Conservation (phyloP, 2,888 invertebrate genomes). For the Parnassius smintheus region DNA sequence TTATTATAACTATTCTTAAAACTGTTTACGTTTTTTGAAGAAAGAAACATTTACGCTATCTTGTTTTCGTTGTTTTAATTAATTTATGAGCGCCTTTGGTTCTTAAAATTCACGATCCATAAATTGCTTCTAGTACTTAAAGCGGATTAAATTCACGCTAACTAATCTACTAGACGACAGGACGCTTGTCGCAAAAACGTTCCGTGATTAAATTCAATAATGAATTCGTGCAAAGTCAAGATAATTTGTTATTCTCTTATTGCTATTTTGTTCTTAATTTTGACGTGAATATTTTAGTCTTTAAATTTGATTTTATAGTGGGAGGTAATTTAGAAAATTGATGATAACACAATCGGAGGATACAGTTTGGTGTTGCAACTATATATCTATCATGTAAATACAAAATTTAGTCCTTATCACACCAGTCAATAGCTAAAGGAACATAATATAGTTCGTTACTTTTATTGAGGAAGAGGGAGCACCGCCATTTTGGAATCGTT, state of each 20-base stretch:
- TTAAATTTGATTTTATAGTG: background rate
- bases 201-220: conserved; percentile 18
- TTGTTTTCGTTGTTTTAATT: background rate
- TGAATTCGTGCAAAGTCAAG: conserved; percentile 17
- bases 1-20: too few species aligned
- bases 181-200: conserved; percentile 11
- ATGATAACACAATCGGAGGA: too few species aligned
- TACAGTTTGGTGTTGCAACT: background rate
- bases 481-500: too few species aligned
- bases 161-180: conserved; percentile 22
- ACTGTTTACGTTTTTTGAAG: too few species aligned
- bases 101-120: conserved; percentile 9
- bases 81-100: conserved; percentile 9
- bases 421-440: too few species aligned
- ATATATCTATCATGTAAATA: too few species aligned
- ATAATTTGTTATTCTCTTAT: background rate
- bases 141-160: conserved; percentile 11
- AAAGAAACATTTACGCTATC: too few species aligned
- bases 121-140: conserved; percentile 16
- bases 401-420: too few species aligned
- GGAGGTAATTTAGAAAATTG: too few species aligned
- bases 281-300: background rate
- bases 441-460: too few species aligned
- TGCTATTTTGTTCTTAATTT: too few species aligned
- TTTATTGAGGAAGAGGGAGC: too few species aligned